Conservation (phyloP, 2,113 vertebrate genomes). For the Verasper variegatus region DNA sequence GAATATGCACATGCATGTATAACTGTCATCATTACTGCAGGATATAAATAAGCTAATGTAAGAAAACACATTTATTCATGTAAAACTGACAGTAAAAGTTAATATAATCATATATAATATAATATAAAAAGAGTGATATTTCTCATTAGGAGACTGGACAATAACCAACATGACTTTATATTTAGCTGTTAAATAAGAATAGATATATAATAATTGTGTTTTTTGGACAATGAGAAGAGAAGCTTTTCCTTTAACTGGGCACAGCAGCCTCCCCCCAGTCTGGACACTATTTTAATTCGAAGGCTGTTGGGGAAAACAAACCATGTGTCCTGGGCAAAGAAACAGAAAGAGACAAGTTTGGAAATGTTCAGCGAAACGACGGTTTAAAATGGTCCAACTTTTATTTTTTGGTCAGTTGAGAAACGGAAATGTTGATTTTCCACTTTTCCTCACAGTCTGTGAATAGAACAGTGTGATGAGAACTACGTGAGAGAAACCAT, state of each 20-base stretch:
- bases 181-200: neutral
- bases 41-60: too few species aligned
- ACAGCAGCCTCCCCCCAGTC: neutral
- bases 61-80: too few species aligned
- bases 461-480: too few species aligned
- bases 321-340: neutral
- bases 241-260: neutral
- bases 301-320: neutral
- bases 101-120: too few species aligned
- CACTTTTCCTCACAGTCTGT: neutral
- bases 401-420: neutral
- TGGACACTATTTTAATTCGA: constrained; percentile 1
- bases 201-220: neutral
- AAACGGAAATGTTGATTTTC: neutral
- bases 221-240: neutral
- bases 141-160: neutral
- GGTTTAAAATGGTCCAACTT: neutral
- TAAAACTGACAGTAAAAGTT: too few species aligned
- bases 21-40: neutral
- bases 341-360: neutral
- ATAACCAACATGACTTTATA: neutral
- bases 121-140: too few species aligned
- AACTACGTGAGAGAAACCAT: too few species aligned
- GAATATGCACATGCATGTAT: too few species aligned
- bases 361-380: neutral